Percentiles rank a stretch among this genome's conserved stretches.
phyloP scores from a whole-genome alignment of 2,113 vertebrate species.

The Chinchilla lanigera region DNA sequence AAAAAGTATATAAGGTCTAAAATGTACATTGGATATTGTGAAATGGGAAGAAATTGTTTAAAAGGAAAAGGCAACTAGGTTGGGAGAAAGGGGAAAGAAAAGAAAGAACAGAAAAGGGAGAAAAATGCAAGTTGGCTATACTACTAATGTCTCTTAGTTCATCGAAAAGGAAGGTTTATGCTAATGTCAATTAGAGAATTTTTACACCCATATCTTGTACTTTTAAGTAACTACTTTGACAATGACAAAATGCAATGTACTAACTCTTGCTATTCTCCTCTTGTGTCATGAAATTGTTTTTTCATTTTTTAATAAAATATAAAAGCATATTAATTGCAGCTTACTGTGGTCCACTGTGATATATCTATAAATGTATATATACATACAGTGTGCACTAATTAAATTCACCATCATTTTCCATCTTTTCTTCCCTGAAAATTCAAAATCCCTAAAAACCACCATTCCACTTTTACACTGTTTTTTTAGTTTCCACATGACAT shows the following conservation, averaged over 20 bases:
- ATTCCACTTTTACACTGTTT: neutral
- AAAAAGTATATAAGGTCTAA: neutral
- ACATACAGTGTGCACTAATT: neutral
- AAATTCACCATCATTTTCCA: neutral
- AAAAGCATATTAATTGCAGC: neutral
- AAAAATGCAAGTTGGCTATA: neutral
- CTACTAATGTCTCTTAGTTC: neutral
- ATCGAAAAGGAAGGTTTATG: neutral
- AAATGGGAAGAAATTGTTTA: neutral
- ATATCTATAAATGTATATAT: neutral
- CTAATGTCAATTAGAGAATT: neutral
- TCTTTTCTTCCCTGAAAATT: neutral
- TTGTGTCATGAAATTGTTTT: neutral
- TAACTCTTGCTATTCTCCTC: neutral
- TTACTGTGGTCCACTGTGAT: neutral
- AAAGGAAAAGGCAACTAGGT: neutral
- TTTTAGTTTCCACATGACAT: neutral
- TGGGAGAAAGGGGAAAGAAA: neutral
- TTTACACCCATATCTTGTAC: neutral
- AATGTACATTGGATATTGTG: neutral
- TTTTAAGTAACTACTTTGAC: neutral
- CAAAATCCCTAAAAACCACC: neutral
- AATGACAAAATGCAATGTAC: neutral
- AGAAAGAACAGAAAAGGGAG: neutral
- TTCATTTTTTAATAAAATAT: neutral